Conservation (phyloP, 2,113 vertebrate species). For the Otocyon megalotis region DNA sequence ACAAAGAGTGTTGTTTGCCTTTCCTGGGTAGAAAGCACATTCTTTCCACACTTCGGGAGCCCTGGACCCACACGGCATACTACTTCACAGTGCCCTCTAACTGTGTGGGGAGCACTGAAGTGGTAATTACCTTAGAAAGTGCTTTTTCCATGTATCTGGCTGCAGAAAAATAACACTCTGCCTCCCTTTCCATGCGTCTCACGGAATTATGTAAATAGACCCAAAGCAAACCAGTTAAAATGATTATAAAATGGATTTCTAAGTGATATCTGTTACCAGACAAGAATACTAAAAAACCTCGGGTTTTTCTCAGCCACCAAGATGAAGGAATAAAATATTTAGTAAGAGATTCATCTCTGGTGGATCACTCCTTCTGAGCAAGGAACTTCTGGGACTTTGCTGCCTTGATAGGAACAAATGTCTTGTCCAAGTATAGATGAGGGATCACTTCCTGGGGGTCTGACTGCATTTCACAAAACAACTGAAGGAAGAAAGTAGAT, state of each 20-base stretch:
- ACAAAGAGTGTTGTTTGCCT: background rate
- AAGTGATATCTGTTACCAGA: conserved; percentile 57
- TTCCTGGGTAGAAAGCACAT: background rate
- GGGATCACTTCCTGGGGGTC: background rate
- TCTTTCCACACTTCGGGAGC: background rate
- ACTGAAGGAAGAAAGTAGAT: background rate
- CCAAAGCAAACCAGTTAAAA: conserved; percentile 74
- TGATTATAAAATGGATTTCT: conserved; percentile 72
- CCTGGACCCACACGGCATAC: conserved; percentile 25
- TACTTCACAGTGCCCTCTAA: conserved; percentile 28
- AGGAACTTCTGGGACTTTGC: background rate
- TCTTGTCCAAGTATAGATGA: background rate
- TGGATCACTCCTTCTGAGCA: background rate
- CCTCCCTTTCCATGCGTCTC: conserved; percentile 50
- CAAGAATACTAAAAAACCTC: conserved; percentile 59
- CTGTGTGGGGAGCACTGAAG: background rate
- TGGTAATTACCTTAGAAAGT: conserved; percentile 61
- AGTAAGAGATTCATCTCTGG: background rate
- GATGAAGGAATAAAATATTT: conserved; percentile 11
- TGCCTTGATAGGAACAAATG: background rate
- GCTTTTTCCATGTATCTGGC: conserved; percentile 50
- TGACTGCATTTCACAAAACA: background rate
- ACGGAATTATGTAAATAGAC: conserved; percentile 76
- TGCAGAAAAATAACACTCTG: conserved; percentile 54
- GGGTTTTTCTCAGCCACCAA: background rate